Percentiles rank a stretch among this genome's conserved stretches.
Evolutionary conservation across 2,113 vertebrate species (phyloP).

Genomic region (Podiceps cristatus): DNA sequence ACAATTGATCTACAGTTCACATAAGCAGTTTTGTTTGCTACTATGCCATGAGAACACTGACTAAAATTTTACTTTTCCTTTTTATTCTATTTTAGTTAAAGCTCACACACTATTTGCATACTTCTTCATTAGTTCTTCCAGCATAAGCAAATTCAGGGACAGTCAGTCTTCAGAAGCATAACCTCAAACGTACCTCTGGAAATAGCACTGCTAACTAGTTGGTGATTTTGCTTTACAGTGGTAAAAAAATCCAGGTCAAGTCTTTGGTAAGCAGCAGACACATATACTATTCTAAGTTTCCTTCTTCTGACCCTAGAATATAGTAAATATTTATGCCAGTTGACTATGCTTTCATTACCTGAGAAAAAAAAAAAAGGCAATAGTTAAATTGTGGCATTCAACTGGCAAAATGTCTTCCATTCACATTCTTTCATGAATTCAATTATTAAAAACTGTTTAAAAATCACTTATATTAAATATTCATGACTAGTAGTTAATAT

Average conservation of each 20-base stretch:
- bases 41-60: neutral
- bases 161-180: neutral
- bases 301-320: neutral
- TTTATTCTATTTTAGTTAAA: neutral
- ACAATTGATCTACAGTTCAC: neutral
- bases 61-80: neutral
- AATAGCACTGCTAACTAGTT: neutral
- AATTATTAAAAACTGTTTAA: neutral
- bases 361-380: neutral
- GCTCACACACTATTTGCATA: neutral
- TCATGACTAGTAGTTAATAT: neutral
- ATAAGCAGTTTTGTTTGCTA: neutral
- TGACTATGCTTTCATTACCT: neutral
- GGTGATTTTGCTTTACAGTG: neutral
- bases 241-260: neutral
- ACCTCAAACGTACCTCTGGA: neutral
- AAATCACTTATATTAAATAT: neutral
- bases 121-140: neutral
- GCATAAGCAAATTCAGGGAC: neutral
- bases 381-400: neutral
- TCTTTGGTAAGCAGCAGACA: rapidly evolving
- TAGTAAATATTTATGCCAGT: neutral
- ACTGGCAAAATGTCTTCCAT: neutral
- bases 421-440: neutral
- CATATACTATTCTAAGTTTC: neutral